A percentile compares a stretch with the other conserved stretches of the same genome.
phyloP scores from a whole-genome alignment of 2,797 vertebrate species.

The Epinephelus coioides region DNA sequence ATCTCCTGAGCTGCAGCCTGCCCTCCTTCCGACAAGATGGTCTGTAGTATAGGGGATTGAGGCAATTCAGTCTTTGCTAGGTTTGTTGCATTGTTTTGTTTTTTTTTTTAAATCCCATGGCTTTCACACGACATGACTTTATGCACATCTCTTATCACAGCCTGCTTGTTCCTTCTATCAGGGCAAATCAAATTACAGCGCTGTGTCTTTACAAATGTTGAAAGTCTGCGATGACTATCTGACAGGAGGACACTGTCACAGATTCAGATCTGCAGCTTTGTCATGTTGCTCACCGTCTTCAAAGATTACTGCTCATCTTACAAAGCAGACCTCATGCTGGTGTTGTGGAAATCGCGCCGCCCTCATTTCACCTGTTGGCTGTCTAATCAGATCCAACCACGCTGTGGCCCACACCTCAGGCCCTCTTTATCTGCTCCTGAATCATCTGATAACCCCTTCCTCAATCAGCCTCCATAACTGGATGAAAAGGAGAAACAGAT shows the following conservation, averaged over 20 bases:
- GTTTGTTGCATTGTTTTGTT: not conserved
- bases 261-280: slow-evolving; percentile 61
- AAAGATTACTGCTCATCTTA: slow-evolving; percentile 74
- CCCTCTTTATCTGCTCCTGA: slow-evolving; percentile 55
- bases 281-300: slow-evolving; percentile 58
- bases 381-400: slow-evolving; percentile 79
- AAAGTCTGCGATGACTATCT: slow-evolving; percentile 58
- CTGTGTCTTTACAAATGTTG: slow-evolving; percentile 46
- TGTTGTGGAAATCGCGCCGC: slow-evolving; percentile 76
- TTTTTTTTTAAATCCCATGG: not conserved
- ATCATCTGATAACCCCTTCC: slow-evolving; percentile 67
- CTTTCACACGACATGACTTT: not conserved
- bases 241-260: slow-evolving; percentile 61
- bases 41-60: no score
- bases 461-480: slow-evolving; percentile 78
- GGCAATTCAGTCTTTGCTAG: not conserved
- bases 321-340: slow-evolving; percentile 74
- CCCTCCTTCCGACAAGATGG: no score
- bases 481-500: slow-evolving; percentile 83
- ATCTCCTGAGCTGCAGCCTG: no score
- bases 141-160: slow-evolving; percentile 46
- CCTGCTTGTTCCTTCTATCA: slow-evolving; percentile 49
- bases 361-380: slow-evolving; percentile 69
- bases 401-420: slow-evolving; percentile 70
- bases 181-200: slow-evolving; percentile 33